phyloP scores from a whole-genome alignment of 1,140 invertebrate genomes.

The Anastatus disparis region DNA sequence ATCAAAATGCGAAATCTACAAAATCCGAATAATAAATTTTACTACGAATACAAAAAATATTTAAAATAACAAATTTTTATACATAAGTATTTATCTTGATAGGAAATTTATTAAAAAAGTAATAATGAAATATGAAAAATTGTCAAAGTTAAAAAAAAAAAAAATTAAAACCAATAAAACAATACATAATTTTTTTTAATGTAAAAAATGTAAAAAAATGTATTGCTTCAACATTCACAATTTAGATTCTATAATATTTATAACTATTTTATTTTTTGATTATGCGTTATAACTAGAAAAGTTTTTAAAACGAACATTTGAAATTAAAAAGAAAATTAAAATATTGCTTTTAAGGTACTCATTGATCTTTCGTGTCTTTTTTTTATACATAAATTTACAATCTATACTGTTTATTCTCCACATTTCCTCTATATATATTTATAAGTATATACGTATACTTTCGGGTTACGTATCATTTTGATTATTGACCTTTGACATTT shows the following conservation, averaged over 20 bases:
- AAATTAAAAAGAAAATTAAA: background rate
- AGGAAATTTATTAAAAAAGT: background rate
- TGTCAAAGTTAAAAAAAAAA: background rate
- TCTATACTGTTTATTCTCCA: conserved; percentile 2
- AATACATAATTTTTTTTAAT: conserved; percentile 14
- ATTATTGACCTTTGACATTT: conserved; percentile 9
- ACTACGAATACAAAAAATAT: background rate
- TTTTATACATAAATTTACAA: conserved; percentile 34
- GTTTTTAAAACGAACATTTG: background rate
- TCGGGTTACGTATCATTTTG: conserved; percentile 31
- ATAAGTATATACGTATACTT: conserved; percentile 20
- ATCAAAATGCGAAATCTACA: too few species aligned
- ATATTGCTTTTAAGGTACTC: conserved; percentile 8
- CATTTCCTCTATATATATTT: conserved; percentile 7
- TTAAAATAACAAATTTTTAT: background rate
- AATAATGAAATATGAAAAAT: background rate
- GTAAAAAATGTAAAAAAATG: background rate
- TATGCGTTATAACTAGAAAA: background rate
- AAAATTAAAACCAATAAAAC: background rate
- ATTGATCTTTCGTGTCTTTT: background rate
- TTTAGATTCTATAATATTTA: background rate
- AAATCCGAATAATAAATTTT: background rate
- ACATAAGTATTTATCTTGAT: background rate
- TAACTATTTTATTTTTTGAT: conserved; percentile 26
- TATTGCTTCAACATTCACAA: conserved; percentile 15